phyloP scores from a whole-genome alignment of 1,140 invertebrate genomes.

The Zaprionus vittiger region DNA sequence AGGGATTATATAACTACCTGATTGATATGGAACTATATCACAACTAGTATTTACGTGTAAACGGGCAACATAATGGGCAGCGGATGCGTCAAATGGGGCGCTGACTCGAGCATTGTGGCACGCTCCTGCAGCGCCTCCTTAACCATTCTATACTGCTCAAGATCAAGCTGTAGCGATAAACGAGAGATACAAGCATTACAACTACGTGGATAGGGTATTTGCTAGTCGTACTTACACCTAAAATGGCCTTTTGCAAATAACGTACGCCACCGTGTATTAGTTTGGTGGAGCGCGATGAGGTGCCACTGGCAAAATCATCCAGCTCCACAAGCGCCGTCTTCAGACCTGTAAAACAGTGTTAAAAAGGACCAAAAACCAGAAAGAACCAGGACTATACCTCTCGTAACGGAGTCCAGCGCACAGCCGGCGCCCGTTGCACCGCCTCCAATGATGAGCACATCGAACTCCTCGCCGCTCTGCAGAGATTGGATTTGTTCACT shows the following conservation, averaged over 20 bases:
- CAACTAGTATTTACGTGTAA: slow-evolving; percentile 91
- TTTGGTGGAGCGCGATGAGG: slow-evolving; percentile 98
- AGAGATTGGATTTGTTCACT: slow-evolving; percentile 92
- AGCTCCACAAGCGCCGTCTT: slow-evolving; percentile 98
- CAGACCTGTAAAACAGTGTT: slow-evolving; percentile 83
- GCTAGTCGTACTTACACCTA: slow-evolving; percentile 85
- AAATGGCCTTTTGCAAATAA: slow-evolving; percentile 98
- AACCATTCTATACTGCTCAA: slow-evolving; percentile 98
- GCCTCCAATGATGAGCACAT: slow-evolving; percentile 98
- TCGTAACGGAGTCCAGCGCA: slow-evolving; percentile 94
- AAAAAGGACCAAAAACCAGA: not conserved
- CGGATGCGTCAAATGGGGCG: slow-evolving; percentile 98
- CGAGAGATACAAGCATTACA: slow-evolving; percentile 27
- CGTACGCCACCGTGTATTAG: slow-evolving; percentile 99
- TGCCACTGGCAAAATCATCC: slow-evolving; percentile 99
- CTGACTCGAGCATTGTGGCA: slow-evolving; percentile 96
- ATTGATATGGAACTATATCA: not conserved
- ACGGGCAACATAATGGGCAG: slow-evolving; percentile 99
- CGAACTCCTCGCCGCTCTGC: slow-evolving; percentile 91
- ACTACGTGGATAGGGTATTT: slow-evolving; percentile 2
- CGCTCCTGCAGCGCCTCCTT: slow-evolving; percentile 98
- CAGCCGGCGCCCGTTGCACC: slow-evolving; percentile 97
- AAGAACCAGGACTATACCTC: slow-evolving; percentile 86
- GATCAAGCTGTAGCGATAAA: slow-evolving; percentile 88
- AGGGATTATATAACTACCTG: slow-evolving; percentile 5